Base-by-base conservation (phyloP, 1,140 invertebrate genomes). In the Acyrthosiphon pisum region DNA sequence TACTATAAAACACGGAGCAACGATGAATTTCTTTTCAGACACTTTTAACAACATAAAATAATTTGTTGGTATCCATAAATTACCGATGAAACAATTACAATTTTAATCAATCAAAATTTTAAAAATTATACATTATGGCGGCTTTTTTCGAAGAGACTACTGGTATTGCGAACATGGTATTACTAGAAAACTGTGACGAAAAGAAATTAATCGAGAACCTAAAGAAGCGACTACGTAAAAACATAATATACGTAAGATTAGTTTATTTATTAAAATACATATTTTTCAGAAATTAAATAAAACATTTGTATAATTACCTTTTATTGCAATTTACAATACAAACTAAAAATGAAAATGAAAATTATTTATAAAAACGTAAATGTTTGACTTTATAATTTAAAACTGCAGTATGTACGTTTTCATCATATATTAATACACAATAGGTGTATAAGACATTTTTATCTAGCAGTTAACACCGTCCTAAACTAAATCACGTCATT, bases 231-330 rank as follows among this genome's bases (percentile, higher is more conserved):
- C n/a, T 86, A 22, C 35, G 9, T 30, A 86, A 93, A 50, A 83
- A 83, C 76, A 53, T 93, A 30, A 93, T 93, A 41, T 93, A 93
- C 35, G 91, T 93, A 23, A 93, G 91, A 84, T 41, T 41, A 14
- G 4, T 44, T 44, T 26, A 84, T 84, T 83, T 18, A 18, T 87
- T n/a, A 48, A 7, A 20, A 26, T 37, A 56, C 22, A 9, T 46
- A 68, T 68, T 56, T 18, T 76, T 6, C 18, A 68, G 11, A 68
- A 68, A n/a, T 6, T n/a, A 76, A 76, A 76, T n/a, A n/a, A 68
- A 76, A 35, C n/a, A 30, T 60, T 26, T 9, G 8, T 30, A 11
- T n/a, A n/a, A 6, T 4, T 76, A n/a, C 22, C 6, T 7, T 6
- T 76, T 18, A 30, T 60, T 60, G 3, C 3, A 3, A 4, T 60